Percentiles rank a stretch among this genome's conserved stretches.
Conservation (phyloP, 1,140 invertebrate species). For the Battus philenor region DNA sequence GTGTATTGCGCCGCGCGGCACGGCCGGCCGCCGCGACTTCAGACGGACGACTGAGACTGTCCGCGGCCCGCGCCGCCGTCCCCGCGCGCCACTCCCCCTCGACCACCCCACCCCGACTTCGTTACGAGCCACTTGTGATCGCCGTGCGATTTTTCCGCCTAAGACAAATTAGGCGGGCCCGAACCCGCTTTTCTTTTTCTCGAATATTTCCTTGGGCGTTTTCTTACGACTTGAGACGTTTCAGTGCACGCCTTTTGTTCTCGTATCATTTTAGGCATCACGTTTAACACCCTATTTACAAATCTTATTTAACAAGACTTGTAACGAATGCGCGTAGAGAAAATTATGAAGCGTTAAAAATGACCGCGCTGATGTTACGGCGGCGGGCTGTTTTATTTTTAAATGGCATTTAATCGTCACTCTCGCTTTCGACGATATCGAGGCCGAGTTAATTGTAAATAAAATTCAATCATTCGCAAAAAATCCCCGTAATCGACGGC, state of each 20-base stretch:
- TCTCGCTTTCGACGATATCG: constrained; percentile 63
- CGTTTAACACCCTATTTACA: too few species aligned
- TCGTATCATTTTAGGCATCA: background rate
- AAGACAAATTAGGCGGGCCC: constrained; percentile 73
- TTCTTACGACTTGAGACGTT: constrained; percentile 51
- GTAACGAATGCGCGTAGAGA: too few species aligned
- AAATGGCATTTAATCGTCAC: constrained; percentile 74
- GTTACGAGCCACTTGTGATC: constrained; percentile 74
- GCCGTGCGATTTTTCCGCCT: constrained; percentile 72
- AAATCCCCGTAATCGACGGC: constrained; percentile 68
- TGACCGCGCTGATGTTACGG: constrained; percentile 50
- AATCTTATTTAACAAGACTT: too few species aligned
- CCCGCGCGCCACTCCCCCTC: constrained; percentile 23
- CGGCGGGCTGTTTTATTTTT: constrained; percentile 70
- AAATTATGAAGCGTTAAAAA: constrained; percentile 55
- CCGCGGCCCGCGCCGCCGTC: constrained; percentile 39
- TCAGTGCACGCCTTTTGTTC: constrained; percentile 1
- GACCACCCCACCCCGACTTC: constrained; percentile 50
- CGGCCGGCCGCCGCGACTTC: constrained; percentile 68
- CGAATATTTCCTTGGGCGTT: constrained; percentile 48
- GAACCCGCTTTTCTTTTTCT: constrained; percentile 39
- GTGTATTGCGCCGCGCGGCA: constrained; percentile 69
- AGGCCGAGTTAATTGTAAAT: constrained; percentile 74
- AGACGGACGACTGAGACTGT: constrained; percentile 69
- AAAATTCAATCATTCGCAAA: constrained; percentile 76